A percentile compares a stretch with the other conserved stretches of the same genome.
Conservation (phyloP, 2,113 vertebrate genomes). For the Zapus hudsonius region DNA sequence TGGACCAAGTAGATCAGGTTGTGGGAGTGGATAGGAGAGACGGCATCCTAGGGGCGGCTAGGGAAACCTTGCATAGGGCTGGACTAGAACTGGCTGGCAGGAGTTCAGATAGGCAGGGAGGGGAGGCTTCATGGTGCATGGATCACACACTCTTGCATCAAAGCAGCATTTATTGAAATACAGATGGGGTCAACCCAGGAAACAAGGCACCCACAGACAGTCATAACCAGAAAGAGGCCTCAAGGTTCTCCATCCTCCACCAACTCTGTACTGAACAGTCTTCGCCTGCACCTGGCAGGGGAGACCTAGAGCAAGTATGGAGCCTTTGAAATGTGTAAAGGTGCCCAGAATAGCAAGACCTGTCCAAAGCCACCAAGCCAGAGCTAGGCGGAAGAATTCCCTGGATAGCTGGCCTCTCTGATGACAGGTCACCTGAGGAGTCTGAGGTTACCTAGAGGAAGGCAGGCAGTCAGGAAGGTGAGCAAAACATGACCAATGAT, state of each 20-base stretch:
- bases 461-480: constrained; percentile 11
- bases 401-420: not conserved
- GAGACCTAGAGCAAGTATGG: not conserved
- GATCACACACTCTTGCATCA: not conserved
- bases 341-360: constrained; percentile 40
- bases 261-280: not conserved
- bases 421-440: not conserved
- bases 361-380: constrained; percentile 1
- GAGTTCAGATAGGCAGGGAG: not conserved
- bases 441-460: constrained; percentile 31
- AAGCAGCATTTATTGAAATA: constrained; percentile 78
- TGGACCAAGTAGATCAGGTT: not conserved
- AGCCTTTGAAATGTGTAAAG: constrained; percentile 72
- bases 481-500: not conserved
- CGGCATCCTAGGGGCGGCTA: not conserved
- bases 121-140: not conserved
- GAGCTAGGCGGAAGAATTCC: not conserved
- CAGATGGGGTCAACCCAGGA: constrained; percentile 67
- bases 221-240: constrained; percentile 47
- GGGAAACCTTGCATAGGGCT: not conserved
- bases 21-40: not conserved
- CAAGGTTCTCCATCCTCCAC: not conserved
- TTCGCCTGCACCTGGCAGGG: not conserved
- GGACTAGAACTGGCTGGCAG: not conserved
- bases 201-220: constrained; percentile 69